Conservation (phyloP, 2,888 invertebrate genomes). For the Leptopilina syphax region DNA sequence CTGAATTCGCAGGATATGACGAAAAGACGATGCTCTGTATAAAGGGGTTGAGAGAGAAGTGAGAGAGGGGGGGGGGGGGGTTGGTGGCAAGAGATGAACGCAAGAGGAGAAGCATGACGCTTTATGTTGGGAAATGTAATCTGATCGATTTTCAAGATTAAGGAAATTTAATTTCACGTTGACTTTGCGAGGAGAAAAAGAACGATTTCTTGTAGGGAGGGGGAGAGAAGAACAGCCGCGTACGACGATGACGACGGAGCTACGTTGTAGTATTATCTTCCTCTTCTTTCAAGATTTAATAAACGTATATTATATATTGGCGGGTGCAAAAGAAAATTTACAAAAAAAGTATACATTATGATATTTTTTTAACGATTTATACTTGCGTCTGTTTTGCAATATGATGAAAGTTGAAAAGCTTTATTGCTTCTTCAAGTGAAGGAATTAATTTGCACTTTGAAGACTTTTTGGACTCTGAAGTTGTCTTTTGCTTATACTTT, state of each 20-base stretch:
- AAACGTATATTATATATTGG: conserved; percentile 13
- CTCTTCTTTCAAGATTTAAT: conserved; percentile 24
- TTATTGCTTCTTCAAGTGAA: too few relatives aligned
- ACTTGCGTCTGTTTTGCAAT: background rate
- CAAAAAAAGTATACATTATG: background rate
- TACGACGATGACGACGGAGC: background rate
- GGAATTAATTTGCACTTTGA: too few relatives aligned
- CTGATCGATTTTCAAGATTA: conserved; percentile 28
- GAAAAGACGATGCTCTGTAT: background rate
- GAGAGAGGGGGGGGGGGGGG: too few relatives aligned
- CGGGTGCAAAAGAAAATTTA: background rate
- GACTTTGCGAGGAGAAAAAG: conserved; percentile 26
- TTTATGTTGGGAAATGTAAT: conserved; percentile 31
- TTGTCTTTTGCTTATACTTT: too few relatives aligned
- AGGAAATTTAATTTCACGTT: conserved; percentile 30
- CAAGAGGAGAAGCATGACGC: conserved; percentile 24
- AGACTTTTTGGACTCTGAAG: too few relatives aligned
- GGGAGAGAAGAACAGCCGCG: background rate
- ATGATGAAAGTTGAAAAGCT: too few relatives aligned
- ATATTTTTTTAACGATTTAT: background rate
- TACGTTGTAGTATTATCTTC: conserved; percentile 7
- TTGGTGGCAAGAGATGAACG: background rate
- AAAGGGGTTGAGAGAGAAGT: too few relatives aligned
- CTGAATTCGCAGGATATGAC: conserved; percentile 42
- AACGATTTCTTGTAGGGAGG: background rate